Conservation (phyloP, 2,888 invertebrate genomes). For the Agrotis puta region DNA sequence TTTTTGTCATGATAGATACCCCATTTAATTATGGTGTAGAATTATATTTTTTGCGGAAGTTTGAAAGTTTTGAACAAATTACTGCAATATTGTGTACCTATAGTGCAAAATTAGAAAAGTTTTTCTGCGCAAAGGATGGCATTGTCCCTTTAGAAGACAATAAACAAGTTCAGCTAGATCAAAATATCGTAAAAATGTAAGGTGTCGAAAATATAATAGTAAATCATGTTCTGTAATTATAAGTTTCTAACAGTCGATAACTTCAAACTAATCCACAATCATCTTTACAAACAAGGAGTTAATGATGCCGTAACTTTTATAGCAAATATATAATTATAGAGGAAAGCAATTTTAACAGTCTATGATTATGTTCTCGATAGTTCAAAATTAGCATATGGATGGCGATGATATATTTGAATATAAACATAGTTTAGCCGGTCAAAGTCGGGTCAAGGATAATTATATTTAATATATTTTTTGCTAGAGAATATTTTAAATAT, state of each 20-base stretch:
- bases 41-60: neutral
- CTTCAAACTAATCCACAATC: conserved; percentile 5
- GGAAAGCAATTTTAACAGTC: conserved; percentile 20
- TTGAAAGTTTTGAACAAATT: conserved; percentile 1
- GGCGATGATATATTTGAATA: neutral
- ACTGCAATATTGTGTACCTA: neutral
- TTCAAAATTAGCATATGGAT: conserved; percentile 32
- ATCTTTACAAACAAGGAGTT: conserved; percentile 8
- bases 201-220: neutral
- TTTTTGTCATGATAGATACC: neutral
- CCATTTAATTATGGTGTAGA: neutral
- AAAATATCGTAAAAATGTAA: no score
- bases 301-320: conserved; percentile 3
- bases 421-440: conserved; percentile 10
- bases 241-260: neutral
- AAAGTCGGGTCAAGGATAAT: conserved; percentile 42
- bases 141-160: neutral
- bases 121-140: neutral
- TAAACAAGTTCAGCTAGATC: neutral
- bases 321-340: conserved; percentile 27
- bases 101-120: no score
- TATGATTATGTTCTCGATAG: conserved; percentile 34
- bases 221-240: conserved; percentile 16
- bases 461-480: neutral
- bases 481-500: neutral